These are phyloP conservation scores for Oplegnathus fasciatus DNA, from an alignment of 2,113 vertebrate genomes.

Conservation along the genomic window DNA sequence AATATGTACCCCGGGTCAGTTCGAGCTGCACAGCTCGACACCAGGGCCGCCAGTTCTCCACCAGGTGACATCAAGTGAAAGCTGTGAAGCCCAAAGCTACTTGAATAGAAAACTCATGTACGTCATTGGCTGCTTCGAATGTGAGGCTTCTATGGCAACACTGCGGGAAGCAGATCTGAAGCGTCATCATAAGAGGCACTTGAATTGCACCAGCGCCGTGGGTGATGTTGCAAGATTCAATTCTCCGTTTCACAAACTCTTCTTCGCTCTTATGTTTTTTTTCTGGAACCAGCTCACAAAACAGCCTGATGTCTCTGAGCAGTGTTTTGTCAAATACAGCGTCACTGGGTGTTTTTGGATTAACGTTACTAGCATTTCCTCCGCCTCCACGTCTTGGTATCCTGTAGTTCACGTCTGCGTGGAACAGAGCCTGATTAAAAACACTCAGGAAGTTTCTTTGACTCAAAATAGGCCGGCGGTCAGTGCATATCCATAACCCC, in stretches of 20 bases:
- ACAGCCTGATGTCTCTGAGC: neutral
- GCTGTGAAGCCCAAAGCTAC: neutral
- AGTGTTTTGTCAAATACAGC: neutral
- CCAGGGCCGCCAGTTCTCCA: neutral
- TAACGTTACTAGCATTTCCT: neutral
- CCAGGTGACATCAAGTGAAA: neutral
- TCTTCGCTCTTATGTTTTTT: too few species aligned
- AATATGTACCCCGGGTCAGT: neutral
- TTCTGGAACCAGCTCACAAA: too few species aligned
- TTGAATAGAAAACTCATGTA: neutral
- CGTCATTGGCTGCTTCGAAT: neutral
- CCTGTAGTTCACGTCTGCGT: neutral
- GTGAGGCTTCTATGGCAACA: conserved; percentile 12
- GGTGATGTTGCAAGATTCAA: neutral
- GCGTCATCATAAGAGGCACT: neutral
- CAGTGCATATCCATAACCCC: neutral
- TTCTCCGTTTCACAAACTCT: neutral
- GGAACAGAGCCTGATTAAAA: neutral
- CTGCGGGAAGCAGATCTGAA: neutral
- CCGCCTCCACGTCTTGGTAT: neutral
- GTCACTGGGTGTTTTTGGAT: neutral
- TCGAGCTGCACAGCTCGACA: neutral
- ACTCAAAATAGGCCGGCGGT: conserved; percentile 12
- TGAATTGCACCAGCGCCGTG: neutral
- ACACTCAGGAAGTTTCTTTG: conserved; percentile 1